phyloP scores from a whole-genome alignment of 2,888 invertebrate genomes.

The Hymenopus coronatus region DNA sequence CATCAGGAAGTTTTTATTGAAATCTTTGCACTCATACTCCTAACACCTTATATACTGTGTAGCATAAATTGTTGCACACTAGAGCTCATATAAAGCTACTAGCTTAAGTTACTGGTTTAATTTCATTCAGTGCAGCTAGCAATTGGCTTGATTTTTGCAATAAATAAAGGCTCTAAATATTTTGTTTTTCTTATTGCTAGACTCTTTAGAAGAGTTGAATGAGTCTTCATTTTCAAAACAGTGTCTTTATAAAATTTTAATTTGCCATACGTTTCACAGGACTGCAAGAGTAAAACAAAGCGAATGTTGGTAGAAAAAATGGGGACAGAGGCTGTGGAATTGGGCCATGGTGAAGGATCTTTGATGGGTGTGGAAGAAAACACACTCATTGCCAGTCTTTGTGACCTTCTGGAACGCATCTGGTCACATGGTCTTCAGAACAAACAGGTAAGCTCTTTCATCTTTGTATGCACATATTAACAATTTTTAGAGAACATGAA shows the following conservation, averaged over 20 bases:
- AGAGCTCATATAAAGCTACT: too few species aligned
- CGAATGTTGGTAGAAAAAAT: constrained; percentile 98
- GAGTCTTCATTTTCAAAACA: neutral
- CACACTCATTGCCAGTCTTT: constrained; percentile 95
- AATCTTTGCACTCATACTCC: too few species aligned
- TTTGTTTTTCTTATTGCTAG: too few species aligned
- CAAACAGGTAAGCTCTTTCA: constrained; percentile 63
- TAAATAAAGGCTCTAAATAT: too few species aligned
- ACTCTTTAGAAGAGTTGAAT: too few species aligned
- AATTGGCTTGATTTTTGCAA: too few species aligned
- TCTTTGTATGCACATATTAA: neutral
- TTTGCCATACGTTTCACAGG: constrained; percentile 52
- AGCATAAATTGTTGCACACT: too few species aligned
- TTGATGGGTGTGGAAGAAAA: constrained; percentile 87
- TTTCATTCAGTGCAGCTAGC: too few species aligned
- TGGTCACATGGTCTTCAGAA: constrained; percentile 97
- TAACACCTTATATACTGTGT: too few species aligned
- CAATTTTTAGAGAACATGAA: neutral
- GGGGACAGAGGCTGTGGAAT: constrained; percentile 93
- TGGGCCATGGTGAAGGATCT: constrained; percentile 80
- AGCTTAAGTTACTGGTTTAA: too few species aligned
- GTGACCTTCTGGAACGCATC: constrained; percentile 93
- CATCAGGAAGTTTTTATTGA: too few species aligned
- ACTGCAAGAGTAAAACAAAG: constrained; percentile 93
- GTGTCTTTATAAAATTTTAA: neutral